Percentiles rank a stretch among this genome's conserved stretches.
Evolutionary conservation across 1,140 invertebrate genomes (phyloP).

Genomic region (Lepidurus packardi): DNA sequence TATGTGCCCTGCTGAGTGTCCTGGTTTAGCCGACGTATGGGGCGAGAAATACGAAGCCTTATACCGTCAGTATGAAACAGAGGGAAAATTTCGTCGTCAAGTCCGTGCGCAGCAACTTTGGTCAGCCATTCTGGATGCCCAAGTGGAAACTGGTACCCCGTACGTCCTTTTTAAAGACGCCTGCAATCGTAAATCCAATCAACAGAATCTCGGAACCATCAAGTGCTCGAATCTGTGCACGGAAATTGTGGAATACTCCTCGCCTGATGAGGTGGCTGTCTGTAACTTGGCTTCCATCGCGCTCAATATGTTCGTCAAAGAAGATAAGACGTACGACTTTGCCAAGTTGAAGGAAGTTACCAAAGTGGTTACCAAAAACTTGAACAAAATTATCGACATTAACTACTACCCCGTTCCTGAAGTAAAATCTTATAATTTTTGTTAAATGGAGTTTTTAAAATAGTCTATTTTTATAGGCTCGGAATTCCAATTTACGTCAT

Average conservation of each 20-base stretch:
- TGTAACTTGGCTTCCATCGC: constrained; percentile 98
- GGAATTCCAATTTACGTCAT: constrained; percentile 82
- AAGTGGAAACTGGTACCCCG: constrained; percentile 97
- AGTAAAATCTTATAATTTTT: constrained; percentile 48
- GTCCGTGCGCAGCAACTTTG: constrained; percentile 84
- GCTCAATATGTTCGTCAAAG: constrained; percentile 89
- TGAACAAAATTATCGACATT: constrained; percentile 96
- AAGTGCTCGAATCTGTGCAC: constrained; percentile 98
- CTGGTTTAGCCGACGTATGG: constrained; percentile 84
- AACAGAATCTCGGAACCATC: constrained; percentile 97
- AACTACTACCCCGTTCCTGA: constrained; percentile 94
- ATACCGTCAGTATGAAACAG: constrained; percentile 76
- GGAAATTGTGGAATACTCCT: constrained; percentile 92
- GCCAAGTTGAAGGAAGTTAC: constrained; percentile 77
- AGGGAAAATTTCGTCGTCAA: constrained; percentile 66
- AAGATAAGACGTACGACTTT: constrained; percentile 77
- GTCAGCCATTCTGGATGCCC: constrained; percentile 89
- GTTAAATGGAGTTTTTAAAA: not conserved
- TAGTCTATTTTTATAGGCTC: constrained; percentile 48
- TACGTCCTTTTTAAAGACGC: constrained; percentile 98
- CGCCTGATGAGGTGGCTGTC: constrained; percentile 89
- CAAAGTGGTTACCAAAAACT: constrained; percentile 82
- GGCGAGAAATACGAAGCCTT: constrained; percentile 90
- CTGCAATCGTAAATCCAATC: constrained; percentile 96
- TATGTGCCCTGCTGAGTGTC: constrained; percentile 94